Evolutionary conservation across 2,113 vertebrate genomes (phyloP), one percentile per base, ranked within the genome.

Genomic region (Pseudorasbora parva): DNA sequence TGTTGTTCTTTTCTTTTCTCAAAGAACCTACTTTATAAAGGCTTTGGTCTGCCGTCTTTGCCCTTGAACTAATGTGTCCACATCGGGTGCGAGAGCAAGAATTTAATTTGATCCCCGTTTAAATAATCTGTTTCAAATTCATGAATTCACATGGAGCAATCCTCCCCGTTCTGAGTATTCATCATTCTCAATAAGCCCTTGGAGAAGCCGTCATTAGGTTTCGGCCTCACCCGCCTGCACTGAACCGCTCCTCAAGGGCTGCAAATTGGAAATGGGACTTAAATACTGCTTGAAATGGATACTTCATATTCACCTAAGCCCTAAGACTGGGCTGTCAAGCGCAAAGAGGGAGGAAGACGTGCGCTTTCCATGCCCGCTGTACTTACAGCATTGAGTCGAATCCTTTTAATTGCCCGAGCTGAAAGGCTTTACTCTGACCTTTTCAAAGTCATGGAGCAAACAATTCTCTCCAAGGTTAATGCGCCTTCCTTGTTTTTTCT

Each of bases 111-210:
- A 92, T 92, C 90, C 86, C 86, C 85, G 84, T 89, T 91, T 90
- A 93, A 93, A 92, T 93, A 92, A 92, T 93, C 92, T 92, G 89
- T 92, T 92, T 93, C 89, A 89, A 88, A 93, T 93, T 93, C 91
- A 93, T 93, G 91, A 91, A 93, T 93, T 92, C 87, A 85, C 87
- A 87, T 5, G 25, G 86, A 90, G 90, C 76, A 82, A 88, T 87
- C 89, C 89, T 49, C 59, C 85, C 88, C 89, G 89, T 87, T 90
- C 87, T 85, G 81, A 89, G 89, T 87, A 90, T 92, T 93, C 91
- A 90, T 92, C 90, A 81, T 90, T 93, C 92, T 91, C 92, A 92
- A 92, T 92, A 92, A 93, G 90, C 86, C 91, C 87, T n/a, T 51
- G 21, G 89, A 93, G 92, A 91, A 92, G 90, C 91, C 87, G 91